A percentile compares a stretch with the other conserved stretches of the same genome.
These are phyloP conservation scores for Mugil cephalus DNA, from an alignment of 2,113 vertebrate genomes.

Conservation along the genomic window DNA sequence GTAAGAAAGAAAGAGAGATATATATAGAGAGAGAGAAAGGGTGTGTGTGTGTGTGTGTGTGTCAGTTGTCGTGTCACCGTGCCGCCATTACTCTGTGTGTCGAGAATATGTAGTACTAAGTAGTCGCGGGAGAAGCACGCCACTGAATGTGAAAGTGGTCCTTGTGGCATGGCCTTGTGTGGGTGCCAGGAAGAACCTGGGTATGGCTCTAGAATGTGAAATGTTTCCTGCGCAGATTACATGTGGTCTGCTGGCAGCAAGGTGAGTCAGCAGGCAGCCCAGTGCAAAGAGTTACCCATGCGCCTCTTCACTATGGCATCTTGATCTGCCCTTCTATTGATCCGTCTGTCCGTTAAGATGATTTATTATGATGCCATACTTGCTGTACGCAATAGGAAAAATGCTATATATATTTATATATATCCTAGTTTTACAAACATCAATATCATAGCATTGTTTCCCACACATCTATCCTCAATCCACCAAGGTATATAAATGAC, in stretches of 20 bases:
- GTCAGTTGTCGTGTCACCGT: conserved; percentile 19
- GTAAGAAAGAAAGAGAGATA: background rate
- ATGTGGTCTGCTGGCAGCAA: conserved; percentile 39
- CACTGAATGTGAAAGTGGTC: conserved; percentile 55
- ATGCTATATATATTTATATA: background rate
- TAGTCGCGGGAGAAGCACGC: conserved; percentile 41
- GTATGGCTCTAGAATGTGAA: conserved; percentile 43
- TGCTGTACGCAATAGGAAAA: background rate
- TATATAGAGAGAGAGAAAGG: background rate
- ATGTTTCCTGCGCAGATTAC: conserved; percentile 28
- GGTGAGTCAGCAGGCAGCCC: conserved; percentile 43
- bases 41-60: background rate
- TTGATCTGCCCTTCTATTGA: background rate
- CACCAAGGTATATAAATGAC: no score
- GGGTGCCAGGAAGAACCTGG: conserved; percentile 22
- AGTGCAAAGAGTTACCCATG: conserved; percentile 10
- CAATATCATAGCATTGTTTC: background rate
- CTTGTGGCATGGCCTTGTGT: conserved; percentile 33
- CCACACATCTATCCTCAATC: no score
- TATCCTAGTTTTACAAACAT: no score
- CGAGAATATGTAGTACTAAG: conserved; percentile 41
- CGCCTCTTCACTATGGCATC: conserved; percentile 6
- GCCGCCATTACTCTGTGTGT: conserved; percentile 43
- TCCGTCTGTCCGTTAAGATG: background rate
- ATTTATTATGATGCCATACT: background rate